Evolutionary conservation across 1,140 invertebrate species (phyloP).

Genomic region (Sinella curviseta): DNA sequence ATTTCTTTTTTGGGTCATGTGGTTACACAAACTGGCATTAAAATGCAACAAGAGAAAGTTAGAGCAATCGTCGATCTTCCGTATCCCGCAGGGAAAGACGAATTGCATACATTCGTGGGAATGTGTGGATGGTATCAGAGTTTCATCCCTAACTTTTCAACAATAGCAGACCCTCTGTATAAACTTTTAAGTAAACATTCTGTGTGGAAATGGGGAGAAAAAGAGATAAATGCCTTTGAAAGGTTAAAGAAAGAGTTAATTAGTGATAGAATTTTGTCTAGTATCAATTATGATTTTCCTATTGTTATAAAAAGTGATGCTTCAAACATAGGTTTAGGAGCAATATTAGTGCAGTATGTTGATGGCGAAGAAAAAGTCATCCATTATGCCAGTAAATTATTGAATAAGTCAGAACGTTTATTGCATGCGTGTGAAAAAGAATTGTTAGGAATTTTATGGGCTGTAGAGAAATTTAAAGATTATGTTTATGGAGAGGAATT

Average conservation of each 20-base stretch:
- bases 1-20: constrained; percentile 55
- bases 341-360: constrained; percentile 31
- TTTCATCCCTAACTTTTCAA: constrained; percentile 47
- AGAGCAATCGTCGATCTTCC: constrained; percentile 49
- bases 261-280: constrained; percentile 19
- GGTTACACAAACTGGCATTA: constrained; percentile 51
- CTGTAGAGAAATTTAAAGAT: not conserved
- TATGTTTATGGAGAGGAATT: not conserved
- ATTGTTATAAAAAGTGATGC: constrained; percentile 33
- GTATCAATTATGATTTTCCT: constrained; percentile 36
- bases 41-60: constrained; percentile 52
- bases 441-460: not conserved
- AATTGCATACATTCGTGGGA: constrained; percentile 51
- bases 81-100: constrained; percentile 21
- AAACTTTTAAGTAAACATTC: constrained; percentile 31
- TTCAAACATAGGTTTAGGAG: constrained; percentile 28
- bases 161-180: constrained; percentile 41
- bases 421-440: constrained; percentile 11
- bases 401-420: constrained; percentile 32
- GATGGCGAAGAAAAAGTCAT: constrained; percentile 30
- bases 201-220: constrained; percentile 28
- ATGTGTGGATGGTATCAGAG: constrained; percentile 47
- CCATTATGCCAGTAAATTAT: constrained; percentile 27
- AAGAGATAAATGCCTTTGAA: constrained; percentile 43
- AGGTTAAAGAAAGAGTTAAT: constrained; percentile 29